A percentile compares a stretch with the other conserved stretches of the same genome.
These are phyloP conservation scores for Euspilapteryx auroguttella DNA, from an alignment of 2,888 invertebrate genomes.

Conservation along the genomic window DNA sequence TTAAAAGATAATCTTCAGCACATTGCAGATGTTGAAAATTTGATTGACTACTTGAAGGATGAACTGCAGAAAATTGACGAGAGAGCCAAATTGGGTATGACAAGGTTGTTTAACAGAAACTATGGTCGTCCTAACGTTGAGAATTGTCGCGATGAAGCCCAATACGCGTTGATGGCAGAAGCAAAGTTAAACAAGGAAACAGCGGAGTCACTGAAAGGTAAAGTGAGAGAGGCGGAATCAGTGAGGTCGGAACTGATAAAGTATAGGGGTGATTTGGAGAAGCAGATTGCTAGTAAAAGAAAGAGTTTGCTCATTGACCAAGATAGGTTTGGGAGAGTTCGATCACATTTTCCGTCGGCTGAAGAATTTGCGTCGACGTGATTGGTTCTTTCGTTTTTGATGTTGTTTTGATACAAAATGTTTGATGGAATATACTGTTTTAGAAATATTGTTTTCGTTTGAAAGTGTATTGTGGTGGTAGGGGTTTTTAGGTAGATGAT, in stretches of 20 bases:
- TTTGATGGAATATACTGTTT: too few relatives aligned
- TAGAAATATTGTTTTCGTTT: too few relatives aligned
- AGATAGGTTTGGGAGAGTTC: conserved; percentile 62
- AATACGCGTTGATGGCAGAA: conserved; percentile 74
- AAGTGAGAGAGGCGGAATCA: conserved; percentile 66
- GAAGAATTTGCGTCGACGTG: conserved; percentile 54
- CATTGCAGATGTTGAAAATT: conserved; percentile 74
- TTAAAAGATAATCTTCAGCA: conserved; percentile 72
- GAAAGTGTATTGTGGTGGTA: too few relatives aligned
- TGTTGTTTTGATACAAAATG: too few relatives aligned
- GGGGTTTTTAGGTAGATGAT: too few relatives aligned
- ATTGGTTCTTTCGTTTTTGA: too few relatives aligned
- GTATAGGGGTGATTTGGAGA: conserved; percentile 66
- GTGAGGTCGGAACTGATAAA: conserved; percentile 54
- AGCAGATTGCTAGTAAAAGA: conserved; percentile 70
- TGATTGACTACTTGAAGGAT: conserved; percentile 69
- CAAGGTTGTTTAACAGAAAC: conserved; percentile 74
- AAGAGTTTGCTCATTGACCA: conserved; percentile 70
- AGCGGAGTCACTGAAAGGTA: conserved; percentile 49
- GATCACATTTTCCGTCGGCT: conserved; percentile 71
- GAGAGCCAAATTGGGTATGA: conserved; percentile 81
- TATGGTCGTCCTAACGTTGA: conserved; percentile 75
- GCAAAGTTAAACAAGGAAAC: conserved; percentile 63
- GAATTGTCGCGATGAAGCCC: conserved; percentile 80
- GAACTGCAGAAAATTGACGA: conserved; percentile 72